Conservation (phyloP, 2,888 invertebrate genomes). For the Slavum lentiscoides region DNA sequence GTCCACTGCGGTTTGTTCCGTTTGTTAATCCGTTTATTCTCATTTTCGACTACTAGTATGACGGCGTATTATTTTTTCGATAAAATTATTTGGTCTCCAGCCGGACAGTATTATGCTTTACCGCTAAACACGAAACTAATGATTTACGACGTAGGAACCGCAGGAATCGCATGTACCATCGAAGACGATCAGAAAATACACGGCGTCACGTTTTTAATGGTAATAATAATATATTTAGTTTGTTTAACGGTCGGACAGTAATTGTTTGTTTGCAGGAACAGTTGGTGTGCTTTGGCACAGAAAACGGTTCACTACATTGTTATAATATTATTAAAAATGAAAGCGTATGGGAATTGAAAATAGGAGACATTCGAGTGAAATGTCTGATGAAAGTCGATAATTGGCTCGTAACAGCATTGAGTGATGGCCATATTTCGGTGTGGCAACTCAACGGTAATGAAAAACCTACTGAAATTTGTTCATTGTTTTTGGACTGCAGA, state of each 20-base stretch:
- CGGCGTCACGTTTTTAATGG: constrained; percentile 45
- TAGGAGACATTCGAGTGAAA: constrained; percentile 72
- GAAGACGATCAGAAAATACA: constrained; percentile 50
- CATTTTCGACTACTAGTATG: constrained; percentile 44
- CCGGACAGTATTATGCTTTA: constrained; percentile 76
- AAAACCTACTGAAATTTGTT: constrained; percentile 43
- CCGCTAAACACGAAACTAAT: constrained; percentile 74
- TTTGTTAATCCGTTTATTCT: neutral
- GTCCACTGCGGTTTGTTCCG: neutral
- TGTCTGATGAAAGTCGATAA: constrained; percentile 66
- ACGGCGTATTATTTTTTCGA: constrained; percentile 57
- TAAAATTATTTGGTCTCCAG: constrained; percentile 71
- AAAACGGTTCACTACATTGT: constrained; percentile 71
- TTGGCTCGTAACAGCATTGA: constrained; percentile 72
- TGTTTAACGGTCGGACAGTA: neutral
- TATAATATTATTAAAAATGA: constrained; percentile 64
- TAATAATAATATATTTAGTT: constrained; percentile 13
- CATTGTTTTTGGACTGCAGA: constrained; percentile 51
- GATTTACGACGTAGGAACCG: constrained; percentile 79
- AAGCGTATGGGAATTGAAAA: constrained; percentile 60
- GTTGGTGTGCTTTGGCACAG: constrained; percentile 71
- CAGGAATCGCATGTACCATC: constrained; percentile 64
- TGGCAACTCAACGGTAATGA: constrained; percentile 44
- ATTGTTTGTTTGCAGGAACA: constrained; percentile 61
- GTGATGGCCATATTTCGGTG: constrained; percentile 65